Conservation (phyloP, 2,797 vertebrate genomes). For the Ceyx erithaca region DNA sequence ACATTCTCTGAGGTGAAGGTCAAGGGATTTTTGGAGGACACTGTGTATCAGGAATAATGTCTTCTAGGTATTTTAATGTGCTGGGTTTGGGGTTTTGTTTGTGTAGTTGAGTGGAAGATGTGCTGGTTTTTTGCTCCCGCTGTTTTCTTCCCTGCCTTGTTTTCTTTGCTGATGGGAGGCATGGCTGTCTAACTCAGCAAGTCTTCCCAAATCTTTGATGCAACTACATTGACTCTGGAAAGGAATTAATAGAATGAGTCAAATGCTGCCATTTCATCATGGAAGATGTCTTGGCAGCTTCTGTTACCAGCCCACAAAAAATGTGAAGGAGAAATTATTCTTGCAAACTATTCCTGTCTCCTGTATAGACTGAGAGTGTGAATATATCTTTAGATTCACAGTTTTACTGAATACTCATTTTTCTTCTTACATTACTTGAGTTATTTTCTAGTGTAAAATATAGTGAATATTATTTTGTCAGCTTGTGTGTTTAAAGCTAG, state of each 20-base stretch:
- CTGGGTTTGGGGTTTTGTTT: neutral
- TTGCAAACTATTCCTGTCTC: neutral
- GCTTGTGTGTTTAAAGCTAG: neutral
- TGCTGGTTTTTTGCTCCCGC: neutral
- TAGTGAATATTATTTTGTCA: neutral
- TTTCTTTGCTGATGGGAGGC: neutral
- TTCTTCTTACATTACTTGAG: neutral
- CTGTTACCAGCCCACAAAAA: neutral
- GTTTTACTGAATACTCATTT: neutral
- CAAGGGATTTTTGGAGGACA: neutral
- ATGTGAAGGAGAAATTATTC: neutral
- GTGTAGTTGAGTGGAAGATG: neutral
- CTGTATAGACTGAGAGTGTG: neutral
- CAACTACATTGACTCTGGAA: neutral
- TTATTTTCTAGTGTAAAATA: neutral
- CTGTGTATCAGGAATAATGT: neutral
- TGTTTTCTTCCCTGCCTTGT: neutral
- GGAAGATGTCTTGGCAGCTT: neutral
- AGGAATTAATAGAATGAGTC: neutral
- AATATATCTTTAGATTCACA: neutral
- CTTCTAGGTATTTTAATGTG: neutral
- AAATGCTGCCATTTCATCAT: neutral
- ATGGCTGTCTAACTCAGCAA: neutral
- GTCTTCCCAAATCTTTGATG: neutral
- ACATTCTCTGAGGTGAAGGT: neutral